A percentile compares a stretch with the other conserved stretches of the same genome.
Evolutionary conservation across 2,888 invertebrate genomes (phyloP).

Genomic region (Ceriagrion tenellum): DNA sequence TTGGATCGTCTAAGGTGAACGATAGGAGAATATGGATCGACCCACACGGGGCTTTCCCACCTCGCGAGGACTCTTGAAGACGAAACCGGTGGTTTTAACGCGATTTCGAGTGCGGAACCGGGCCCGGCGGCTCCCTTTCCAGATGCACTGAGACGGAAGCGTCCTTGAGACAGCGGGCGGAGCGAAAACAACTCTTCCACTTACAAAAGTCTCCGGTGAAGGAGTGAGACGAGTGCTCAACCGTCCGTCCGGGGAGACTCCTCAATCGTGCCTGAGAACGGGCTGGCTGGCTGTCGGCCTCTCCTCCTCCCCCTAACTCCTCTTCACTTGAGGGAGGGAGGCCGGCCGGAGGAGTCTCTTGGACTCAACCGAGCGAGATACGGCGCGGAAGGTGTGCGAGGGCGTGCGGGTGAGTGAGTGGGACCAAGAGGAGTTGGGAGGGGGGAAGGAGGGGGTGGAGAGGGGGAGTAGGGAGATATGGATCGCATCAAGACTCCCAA

Average conservation of each 20-base stretch:
- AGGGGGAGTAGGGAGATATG: neutral
- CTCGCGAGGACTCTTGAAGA: neutral
- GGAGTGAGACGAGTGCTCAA: neutral
- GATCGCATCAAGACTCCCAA: neutral
- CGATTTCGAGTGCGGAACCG: neutral
- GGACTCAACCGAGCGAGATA: constrained; percentile 7
- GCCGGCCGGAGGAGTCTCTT: neutral
- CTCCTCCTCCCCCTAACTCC: neutral
- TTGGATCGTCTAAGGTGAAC: neutral
- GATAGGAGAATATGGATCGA: neutral
- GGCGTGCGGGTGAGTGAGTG: neutral
- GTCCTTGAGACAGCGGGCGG: neutral
- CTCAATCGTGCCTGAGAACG: neutral
- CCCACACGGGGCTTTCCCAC: neutral
- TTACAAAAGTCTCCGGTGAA: neutral
- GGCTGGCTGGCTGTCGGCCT: neutral
- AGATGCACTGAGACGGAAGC: neutral
- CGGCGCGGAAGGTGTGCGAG: neutral
- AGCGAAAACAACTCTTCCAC: neutral
- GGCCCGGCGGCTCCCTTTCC: neutral
- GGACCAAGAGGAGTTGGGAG: neutral
- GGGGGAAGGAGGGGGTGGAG: too few species aligned
- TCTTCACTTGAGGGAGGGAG: neutral
- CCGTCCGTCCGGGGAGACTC: neutral
- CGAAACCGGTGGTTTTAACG: neutral